These are phyloP conservation scores for Montipora cactus DNA, from an alignment of 64 coral and sea anemone genomes.

Conservation along the genomic window DNA sequence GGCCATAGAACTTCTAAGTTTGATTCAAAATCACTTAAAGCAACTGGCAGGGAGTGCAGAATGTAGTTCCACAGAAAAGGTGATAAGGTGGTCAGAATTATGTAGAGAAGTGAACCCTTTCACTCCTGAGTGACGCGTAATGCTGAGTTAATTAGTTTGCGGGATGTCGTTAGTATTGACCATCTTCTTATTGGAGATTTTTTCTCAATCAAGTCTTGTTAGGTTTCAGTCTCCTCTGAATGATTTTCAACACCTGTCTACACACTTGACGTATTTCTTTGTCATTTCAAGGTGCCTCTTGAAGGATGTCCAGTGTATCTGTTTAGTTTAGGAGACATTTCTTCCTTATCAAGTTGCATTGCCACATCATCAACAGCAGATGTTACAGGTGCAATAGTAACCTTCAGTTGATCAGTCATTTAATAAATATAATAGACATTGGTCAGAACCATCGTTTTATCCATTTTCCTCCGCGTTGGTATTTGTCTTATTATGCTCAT, in stretches of 20 bases:
- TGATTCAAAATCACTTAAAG: slow-evolving; percentile 22
- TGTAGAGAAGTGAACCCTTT: not conserved
- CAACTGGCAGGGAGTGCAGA: not conserved
- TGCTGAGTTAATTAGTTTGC: no score
- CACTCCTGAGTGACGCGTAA: no score
- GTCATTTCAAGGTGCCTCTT: not conserved
- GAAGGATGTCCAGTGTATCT: slow-evolving; percentile 2
- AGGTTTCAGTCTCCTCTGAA: no score
- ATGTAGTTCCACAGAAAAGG: slow-evolving; percentile 16
- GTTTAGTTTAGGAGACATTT: not conserved
- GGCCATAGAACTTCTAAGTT: slow-evolving; percentile 5
- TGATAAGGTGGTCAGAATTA: not conserved
- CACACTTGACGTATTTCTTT: not conserved
- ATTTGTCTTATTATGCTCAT: no score
- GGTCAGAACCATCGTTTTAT: no score
- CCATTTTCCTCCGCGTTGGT: no score
- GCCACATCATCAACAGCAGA: slow-evolving; percentile 12
- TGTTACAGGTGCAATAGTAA: not conserved
- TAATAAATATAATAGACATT: no score
- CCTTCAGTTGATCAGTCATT: not conserved
- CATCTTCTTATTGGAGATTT: no score
- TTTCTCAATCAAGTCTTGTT: no score
- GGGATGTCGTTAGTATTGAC: no score
- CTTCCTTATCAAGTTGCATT: slow-evolving; percentile 3
- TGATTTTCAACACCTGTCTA: no score